Percentiles rank a stretch among this genome's conserved stretches.
These are phyloP conservation scores for Kuschelorhynchus macadamiae DNA, from an alignment of 2,888 invertebrate species.

Conservation along the genomic window DNA sequence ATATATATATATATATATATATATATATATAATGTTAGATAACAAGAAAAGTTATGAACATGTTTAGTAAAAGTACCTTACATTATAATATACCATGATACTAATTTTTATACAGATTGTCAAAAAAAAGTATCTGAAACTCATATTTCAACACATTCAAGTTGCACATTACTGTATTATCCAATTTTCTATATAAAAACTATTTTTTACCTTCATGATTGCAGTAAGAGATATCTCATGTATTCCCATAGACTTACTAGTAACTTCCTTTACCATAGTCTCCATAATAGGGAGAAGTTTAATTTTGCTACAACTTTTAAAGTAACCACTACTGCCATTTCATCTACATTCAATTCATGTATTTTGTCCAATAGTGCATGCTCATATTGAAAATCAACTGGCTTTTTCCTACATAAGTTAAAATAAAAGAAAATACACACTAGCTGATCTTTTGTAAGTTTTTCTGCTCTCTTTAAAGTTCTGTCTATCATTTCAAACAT, in stretches of 20 bases:
- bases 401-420: slow-evolving; percentile 73
- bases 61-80: too few species aligned
- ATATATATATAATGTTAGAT: too few species aligned
- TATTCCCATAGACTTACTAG: slow-evolving; percentile 70
- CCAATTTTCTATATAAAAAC: too few species aligned
- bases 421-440: slow-evolving; percentile 79
- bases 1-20: too few species aligned
- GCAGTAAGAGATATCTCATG: slow-evolving; percentile 78
- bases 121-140: too few species aligned
- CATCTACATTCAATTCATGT: slow-evolving; percentile 74
- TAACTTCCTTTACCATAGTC: slow-evolving; percentile 67
- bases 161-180: too few species aligned
- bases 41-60: too few species aligned
- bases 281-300: slow-evolving; percentile 70
- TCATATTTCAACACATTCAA: too few species aligned
- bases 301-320: slow-evolving; percentile 80
- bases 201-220: slow-evolving; percentile 72
- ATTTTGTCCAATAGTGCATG: slow-evolving; percentile 71
- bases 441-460: slow-evolving; percentile 74
- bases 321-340: slow-evolving; percentile 83
- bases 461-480: slow-evolving; percentile 71
- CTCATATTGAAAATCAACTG: slow-evolving; percentile 78
- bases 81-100: too few species aligned
- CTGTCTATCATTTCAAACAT: slow-evolving; percentile 33
- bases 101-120: too few species aligned